phyloP scores from a whole-genome alignment of 2,797 vertebrate genomes.

The Discoglossus pictus region DNA sequence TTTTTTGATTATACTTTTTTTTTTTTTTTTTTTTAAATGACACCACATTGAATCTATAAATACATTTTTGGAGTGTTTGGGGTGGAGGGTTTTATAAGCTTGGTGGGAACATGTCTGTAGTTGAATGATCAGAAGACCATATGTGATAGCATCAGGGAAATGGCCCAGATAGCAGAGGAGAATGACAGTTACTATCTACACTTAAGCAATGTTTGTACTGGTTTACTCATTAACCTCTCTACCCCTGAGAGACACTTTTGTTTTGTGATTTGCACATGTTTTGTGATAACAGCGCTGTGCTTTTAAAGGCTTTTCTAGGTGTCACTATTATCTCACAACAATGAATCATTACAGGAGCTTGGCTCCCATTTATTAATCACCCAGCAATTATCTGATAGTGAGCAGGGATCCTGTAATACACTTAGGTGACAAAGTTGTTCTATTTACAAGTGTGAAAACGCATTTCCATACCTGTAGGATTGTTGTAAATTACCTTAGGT shows the following conservation, averaged over 20 bases:
- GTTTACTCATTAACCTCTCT: constrained; percentile 41
- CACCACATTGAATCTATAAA: too few relatives aligned
- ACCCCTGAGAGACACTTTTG: constrained; percentile 20
- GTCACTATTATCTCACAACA: constrained; percentile 34
- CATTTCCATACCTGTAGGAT: constrained; percentile 23
- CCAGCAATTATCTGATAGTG: constrained; percentile 35
- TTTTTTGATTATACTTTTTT: too few relatives aligned
- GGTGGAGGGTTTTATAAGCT: too few relatives aligned
- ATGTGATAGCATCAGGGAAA: constrained; percentile 12
- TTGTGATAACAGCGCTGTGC: constrained; percentile 35
- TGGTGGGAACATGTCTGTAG: too few relatives aligned
- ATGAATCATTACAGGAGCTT: constrained; percentile 35
- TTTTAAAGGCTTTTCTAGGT: constrained; percentile 45
- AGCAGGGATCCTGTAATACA: constrained; percentile 17
- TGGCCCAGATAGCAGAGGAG: constrained; percentile 27
- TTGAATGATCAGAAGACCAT: neutral
- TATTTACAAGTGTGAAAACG: constrained; percentile 9
- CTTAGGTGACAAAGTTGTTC: constrained; percentile 25
- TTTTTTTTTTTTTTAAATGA: too few relatives aligned
- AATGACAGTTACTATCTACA: constrained; percentile 28
- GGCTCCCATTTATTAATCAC: constrained; percentile 40
- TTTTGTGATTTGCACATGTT: constrained; percentile 29
- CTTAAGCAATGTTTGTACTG: constrained; percentile 36
- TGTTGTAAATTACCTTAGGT: constrained; percentile 4
- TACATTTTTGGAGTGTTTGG: too few relatives aligned